Evolutionary conservation across 2,888 invertebrate species (phyloP).

Genomic region (Pseudoips prasinana): DNA sequence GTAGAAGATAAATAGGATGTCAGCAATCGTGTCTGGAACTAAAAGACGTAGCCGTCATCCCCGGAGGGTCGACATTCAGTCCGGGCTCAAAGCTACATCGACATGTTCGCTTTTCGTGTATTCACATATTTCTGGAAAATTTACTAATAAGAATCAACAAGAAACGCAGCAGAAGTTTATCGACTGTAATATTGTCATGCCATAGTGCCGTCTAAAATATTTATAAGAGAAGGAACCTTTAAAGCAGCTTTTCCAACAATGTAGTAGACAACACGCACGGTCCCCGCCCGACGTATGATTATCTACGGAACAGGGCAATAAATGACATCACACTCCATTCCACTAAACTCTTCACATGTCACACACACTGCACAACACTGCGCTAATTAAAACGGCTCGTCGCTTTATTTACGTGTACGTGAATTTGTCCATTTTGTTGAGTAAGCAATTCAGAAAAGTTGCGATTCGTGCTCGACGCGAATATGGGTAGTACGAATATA

Average conservation of each 20-base stretch:
- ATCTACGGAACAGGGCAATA: conserved; percentile 81
- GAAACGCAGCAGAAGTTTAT: conserved; percentile 80
- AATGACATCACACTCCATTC: conserved; percentile 69
- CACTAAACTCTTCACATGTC: conserved; percentile 44
- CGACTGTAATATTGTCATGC: conserved; percentile 80
- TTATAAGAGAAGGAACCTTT: conserved; percentile 79
- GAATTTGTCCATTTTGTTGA: conserved; percentile 38
- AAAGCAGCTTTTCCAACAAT: conserved; percentile 82
- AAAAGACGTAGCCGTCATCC: conserved; percentile 68
- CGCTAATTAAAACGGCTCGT: conserved; percentile 38
- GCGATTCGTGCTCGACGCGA: conserved; percentile 34
- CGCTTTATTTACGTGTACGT: conserved; percentile 31
- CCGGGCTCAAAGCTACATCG: conserved; percentile 68
- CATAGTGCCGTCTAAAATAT: conserved; percentile 82
- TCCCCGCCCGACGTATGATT: conserved; percentile 74
- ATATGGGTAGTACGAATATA: conserved; percentile 15
- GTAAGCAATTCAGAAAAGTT: conserved; percentile 37
- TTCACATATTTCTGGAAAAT: conserved; percentile 76
- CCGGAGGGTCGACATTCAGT: conserved; percentile 60
- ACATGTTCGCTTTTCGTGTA: conserved; percentile 72
- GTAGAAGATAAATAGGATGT: conserved; percentile 71
- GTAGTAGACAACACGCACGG: conserved; percentile 80
- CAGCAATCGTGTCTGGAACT: conserved; percentile 77
- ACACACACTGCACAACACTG: conserved; percentile 38
- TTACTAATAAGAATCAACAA: conserved; percentile 77